Conservation (phyloP, 1,140 invertebrate species). For the Drosophila bocqueti region DNA sequence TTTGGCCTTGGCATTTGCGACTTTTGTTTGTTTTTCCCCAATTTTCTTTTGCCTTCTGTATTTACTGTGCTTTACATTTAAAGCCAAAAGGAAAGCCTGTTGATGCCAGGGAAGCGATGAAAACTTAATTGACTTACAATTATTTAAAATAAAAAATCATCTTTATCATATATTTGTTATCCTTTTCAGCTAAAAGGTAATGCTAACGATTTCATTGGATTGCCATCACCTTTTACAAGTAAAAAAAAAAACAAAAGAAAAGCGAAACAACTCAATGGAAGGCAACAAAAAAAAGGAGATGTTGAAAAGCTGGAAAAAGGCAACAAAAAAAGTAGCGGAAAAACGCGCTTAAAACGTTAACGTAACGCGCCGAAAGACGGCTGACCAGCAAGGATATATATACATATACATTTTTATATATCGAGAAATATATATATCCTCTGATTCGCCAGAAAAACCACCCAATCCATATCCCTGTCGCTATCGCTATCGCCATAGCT, state of each 20-base stretch:
- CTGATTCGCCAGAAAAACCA: conserved; percentile 9
- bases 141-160: background rate
- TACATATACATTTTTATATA: conserved; percentile 17
- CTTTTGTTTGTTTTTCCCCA: conserved; percentile 44
- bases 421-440: conserved; percentile 10
- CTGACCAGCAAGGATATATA: conserved; percentile 29
- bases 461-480: conserved; percentile 22
- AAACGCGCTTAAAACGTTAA: conserved; percentile 35
- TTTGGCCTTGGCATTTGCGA: conserved; percentile 78
- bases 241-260: background rate
- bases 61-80: conserved; percentile 12
- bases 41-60: conserved; percentile 12
- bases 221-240: conserved; percentile 33
- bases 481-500: conserved; percentile 35
- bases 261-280: background rate
- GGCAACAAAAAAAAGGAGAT: background rate
- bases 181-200: conserved; percentile 42
- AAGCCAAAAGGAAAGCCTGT: conserved; percentile 12
- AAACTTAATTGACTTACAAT: background rate
- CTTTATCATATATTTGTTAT: no score
- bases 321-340: conserved; percentile 4
- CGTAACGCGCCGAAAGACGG: conserved; percentile 52
- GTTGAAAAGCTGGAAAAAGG: conserved; percentile 6
- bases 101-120: background rate
- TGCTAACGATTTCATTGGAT: conserved; percentile 69